phyloP scores from a whole-genome alignment of 1,140 invertebrate species.

The Druon quercuslanigerum region DNA sequence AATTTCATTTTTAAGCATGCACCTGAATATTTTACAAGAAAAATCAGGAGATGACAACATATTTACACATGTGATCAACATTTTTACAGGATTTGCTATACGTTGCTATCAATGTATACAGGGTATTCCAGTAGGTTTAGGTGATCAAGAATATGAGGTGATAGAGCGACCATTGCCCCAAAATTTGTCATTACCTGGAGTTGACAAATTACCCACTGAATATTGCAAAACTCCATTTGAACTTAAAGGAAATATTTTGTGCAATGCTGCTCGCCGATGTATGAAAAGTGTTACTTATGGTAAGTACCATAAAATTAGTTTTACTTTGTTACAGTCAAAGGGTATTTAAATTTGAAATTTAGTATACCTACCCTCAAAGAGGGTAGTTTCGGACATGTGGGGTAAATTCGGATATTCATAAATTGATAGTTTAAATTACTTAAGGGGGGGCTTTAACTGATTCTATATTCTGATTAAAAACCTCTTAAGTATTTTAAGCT shows the following conservation, averaged over 20 bases:
- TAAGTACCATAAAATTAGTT: background rate
- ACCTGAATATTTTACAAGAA: background rate
- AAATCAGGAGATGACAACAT: background rate
- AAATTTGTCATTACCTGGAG: slow-evolving; percentile 6
- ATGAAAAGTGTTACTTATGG: slow-evolving; percentile 30
- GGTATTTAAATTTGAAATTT: no score
- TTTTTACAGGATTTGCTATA: background rate
- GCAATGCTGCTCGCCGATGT: slow-evolving; percentile 19
- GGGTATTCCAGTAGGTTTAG: background rate
- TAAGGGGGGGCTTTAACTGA: no score
- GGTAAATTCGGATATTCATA: no score
- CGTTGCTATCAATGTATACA: slow-evolving; percentile 28
- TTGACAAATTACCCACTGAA: slow-evolving; percentile 8
- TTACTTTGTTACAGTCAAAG: no score
- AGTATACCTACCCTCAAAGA: no score
- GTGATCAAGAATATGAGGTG: background rate
- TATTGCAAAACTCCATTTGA: slow-evolving; percentile 27
- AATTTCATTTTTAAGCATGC: background rate
- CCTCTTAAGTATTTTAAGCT: no score
- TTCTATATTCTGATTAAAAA: no score
- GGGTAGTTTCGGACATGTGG: no score
- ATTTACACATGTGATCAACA: background rate
- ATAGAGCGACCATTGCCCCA: background rate
- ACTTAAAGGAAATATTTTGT: slow-evolving; percentile 25
- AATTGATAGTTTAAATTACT: no score